A percentile compares a stretch with the other conserved stretches of the same genome.
Evolutionary conservation across 2,888 invertebrate genomes (phyloP).

Genomic region (Doris montereyensis): DNA sequence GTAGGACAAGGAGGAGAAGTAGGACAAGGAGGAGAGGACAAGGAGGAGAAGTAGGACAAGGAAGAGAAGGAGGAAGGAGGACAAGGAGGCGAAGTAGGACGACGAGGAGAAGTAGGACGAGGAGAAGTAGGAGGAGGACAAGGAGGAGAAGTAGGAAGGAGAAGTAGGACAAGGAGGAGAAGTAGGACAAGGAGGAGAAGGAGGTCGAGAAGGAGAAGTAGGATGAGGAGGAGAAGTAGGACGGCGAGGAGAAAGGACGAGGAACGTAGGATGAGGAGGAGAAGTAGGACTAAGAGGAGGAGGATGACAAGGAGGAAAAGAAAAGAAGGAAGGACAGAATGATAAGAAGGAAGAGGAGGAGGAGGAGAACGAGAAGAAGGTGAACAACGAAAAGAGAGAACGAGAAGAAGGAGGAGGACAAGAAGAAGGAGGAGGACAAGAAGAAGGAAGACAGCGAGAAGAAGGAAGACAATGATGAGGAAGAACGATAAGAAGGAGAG

Average conservation of each 20-base stretch:
- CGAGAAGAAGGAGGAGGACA: not conserved
- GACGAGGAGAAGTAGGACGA: not conserved
- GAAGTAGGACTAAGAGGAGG: not conserved
- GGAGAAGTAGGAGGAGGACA: too few relatives aligned
- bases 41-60: not conserved
- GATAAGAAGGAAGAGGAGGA: not conserved
- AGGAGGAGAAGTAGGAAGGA: too few relatives aligned
- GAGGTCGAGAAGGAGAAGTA: too few relatives aligned
- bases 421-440: not conserved
- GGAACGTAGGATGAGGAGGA: not conserved
- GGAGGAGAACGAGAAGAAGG: not conserved
- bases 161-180: too few relatives aligned
- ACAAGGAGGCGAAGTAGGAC: not conserved
- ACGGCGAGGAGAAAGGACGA: not conserved
- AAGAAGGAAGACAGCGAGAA: not conserved
- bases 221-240: too few relatives aligned
- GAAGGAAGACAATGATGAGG: not conserved
- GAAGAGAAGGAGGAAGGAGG: not conserved
- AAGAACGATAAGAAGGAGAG: not conserved
- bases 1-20: not conserved
- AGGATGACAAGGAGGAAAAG: not conserved
- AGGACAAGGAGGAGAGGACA: not conserved
- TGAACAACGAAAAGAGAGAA: not conserved
- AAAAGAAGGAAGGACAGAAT: not conserved
- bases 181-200: too few relatives aligned